Evolutionary conservation across 1,140 invertebrate genomes (phyloP).

Genomic region (Atta texana): DNA sequence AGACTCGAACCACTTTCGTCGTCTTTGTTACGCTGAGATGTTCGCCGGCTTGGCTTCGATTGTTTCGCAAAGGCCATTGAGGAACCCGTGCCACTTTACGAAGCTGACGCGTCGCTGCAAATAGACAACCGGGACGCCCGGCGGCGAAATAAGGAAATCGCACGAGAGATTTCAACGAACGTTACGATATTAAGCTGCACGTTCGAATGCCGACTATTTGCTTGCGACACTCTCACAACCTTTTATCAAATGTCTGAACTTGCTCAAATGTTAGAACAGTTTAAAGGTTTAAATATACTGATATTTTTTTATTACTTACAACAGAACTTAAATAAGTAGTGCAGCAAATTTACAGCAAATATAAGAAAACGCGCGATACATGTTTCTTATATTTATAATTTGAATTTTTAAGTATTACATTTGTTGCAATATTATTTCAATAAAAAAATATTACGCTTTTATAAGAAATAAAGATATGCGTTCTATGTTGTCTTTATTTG

Average conservation of each 20-base stretch:
- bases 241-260: conserved; percentile 7
- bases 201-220: neutral
- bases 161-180: conserved; percentile 68
- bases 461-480: neutral
- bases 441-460: neutral
- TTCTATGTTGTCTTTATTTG: neutral
- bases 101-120: conserved; percentile 44
- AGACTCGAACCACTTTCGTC: conserved; percentile 49
- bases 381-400: neutral
- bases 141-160: conserved; percentile 62
- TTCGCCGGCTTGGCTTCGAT: conserved; percentile 60
- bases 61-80: conserved; percentile 59
- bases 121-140: conserved; percentile 33
- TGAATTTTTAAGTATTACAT: neutral
- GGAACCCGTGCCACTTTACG: conserved; percentile 43
- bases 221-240: neutral
- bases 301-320: neutral
- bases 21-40: conserved; percentile 35
- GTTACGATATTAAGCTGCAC: conserved; percentile 55
- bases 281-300: conserved; percentile 3
- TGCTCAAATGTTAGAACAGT: neutral
- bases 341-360: neutral
- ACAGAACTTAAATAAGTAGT: neutral
- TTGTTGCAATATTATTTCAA: neutral
- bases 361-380: neutral